These are phyloP conservation scores for Calosoma granatense DNA, from an alignment of 1,140 invertebrate genomes.

Conservation along the genomic window DNA sequence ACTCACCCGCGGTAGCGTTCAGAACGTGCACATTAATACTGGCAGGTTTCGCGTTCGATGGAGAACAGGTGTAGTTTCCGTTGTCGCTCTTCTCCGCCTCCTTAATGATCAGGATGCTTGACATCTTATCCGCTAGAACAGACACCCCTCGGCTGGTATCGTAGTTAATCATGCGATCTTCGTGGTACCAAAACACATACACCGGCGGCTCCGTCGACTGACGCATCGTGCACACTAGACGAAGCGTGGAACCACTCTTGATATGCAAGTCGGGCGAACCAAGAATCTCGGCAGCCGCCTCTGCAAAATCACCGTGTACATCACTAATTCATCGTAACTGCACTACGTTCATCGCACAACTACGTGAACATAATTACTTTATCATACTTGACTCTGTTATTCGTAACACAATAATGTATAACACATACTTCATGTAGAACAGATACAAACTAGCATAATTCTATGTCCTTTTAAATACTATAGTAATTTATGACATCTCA, in stretches of 20 bases:
- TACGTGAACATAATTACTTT: constrained; percentile 9
- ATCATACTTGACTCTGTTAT: too few relatives aligned
- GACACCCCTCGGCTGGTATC: constrained; percentile 38
- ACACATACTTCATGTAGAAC: too few relatives aligned
- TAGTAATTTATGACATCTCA: too few relatives aligned
- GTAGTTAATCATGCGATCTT: constrained; percentile 63
- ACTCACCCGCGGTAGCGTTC: constrained; percentile 35
- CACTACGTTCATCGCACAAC: constrained; percentile 13
- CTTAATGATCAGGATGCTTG: constrained; percentile 43
- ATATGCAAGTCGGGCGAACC: constrained; percentile 67
- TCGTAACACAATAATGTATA: too few relatives aligned
- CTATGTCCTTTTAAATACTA: too few relatives aligned
- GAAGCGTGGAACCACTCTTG: constrained; percentile 58
- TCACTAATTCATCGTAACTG: constrained; percentile 11
- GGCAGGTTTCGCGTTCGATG: constrained; percentile 55
- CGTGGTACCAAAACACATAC: constrained; percentile 75
- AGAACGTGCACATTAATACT: constrained; percentile 59
- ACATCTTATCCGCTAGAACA: constrained; percentile 37
- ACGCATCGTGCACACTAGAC: constrained; percentile 58
- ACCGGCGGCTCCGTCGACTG: constrained; percentile 61
- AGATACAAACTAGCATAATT: too few relatives aligned
- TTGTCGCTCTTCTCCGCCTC: constrained; percentile 46
- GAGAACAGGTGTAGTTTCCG: constrained; percentile 59
- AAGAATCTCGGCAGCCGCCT: constrained; percentile 62
- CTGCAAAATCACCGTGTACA: constrained; percentile 34